A percentile compares a stretch with the other conserved stretches of the same genome.
These are phyloP conservation scores for Oriolus oriolus DNA, from an alignment of 2,113 vertebrate species.

Conservation along the genomic window DNA sequence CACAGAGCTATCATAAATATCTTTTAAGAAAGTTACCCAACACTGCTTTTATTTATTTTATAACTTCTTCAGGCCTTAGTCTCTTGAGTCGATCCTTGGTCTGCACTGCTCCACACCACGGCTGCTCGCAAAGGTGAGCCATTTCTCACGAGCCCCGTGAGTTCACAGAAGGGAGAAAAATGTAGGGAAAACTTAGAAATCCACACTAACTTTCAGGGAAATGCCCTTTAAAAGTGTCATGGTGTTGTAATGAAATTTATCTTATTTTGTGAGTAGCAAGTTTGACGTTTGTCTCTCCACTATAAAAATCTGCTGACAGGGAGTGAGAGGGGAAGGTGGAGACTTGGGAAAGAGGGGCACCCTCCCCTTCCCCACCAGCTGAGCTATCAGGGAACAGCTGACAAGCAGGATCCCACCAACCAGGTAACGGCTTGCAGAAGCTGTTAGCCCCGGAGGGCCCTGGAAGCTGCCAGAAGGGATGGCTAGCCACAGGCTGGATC, in stretches of 20 bases:
- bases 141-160: rapidly evolving
- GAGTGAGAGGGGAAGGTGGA: neutral
- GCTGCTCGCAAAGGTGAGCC: rapidly evolving
- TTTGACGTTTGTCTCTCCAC: rapidly evolving
- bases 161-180: neutral
- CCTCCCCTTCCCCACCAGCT: neutral
- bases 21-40: neutral
- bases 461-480: rapidly evolving
- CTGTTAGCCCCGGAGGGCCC: rapidly evolving
- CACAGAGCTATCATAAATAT: neutral
- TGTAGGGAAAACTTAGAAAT: neutral
- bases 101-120: neutral
- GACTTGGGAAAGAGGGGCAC: neutral
- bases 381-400: neutral
- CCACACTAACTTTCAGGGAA: neutral
- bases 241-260: neutral
- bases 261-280: neutral
- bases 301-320: rapidly evolving
- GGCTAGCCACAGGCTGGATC: neutral
- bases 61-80: neutral
- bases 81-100: rapidly evolving
- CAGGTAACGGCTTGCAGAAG: rapidly evolving
- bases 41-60: neutral
- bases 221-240: rapidly evolving
- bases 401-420: neutral